Conservation (phyloP, 92 coral and sea anemone genomes). For the Porites evermanni region DNA sequence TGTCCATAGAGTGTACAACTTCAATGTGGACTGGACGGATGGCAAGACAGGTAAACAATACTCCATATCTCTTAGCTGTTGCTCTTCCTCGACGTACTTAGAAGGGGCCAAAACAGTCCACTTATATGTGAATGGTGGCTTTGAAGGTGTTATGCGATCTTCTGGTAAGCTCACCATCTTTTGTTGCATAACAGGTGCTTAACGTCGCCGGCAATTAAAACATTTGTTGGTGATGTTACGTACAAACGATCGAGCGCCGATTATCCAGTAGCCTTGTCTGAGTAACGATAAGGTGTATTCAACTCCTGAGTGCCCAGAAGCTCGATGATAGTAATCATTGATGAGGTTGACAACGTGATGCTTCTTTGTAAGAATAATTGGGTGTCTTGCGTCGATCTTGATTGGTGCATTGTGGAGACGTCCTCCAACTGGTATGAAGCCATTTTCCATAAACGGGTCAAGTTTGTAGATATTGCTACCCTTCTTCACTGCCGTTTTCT, state of each 20-base stretch:
- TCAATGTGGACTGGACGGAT: conserved; percentile 63
- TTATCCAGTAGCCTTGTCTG: conserved; percentile 33
- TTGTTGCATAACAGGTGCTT: conserved; percentile 42
- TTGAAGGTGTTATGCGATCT: conserved; percentile 53
- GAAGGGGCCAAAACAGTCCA: conserved; percentile 66
- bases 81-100: conserved; percentile 34
- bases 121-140: conserved; percentile 57
- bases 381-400: conserved; percentile 20
- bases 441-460: conserved; percentile 26
- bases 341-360: conserved; percentile 25
- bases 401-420: conserved; percentile 37
- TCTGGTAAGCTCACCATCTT: conserved; percentile 64
- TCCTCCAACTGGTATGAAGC: conserved; percentile 47
- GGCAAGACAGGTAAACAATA: conserved; percentile 62
- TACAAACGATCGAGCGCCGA: conserved; percentile 7
- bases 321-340: conserved; percentile 23
- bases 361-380: conserved; percentile 23
- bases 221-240: neutral
- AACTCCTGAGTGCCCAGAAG: conserved; percentile 38
- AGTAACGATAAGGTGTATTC: conserved; percentile 29
- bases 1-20: conserved; percentile 51
- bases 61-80: conserved; percentile 55
- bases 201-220: conserved; percentile 50
- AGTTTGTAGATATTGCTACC: conserved; percentile 19
- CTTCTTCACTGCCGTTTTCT: neutral